Evolutionary conservation across 2,888 invertebrate genomes (phyloP).

Genomic region (Sinentomon sp.): DNA sequence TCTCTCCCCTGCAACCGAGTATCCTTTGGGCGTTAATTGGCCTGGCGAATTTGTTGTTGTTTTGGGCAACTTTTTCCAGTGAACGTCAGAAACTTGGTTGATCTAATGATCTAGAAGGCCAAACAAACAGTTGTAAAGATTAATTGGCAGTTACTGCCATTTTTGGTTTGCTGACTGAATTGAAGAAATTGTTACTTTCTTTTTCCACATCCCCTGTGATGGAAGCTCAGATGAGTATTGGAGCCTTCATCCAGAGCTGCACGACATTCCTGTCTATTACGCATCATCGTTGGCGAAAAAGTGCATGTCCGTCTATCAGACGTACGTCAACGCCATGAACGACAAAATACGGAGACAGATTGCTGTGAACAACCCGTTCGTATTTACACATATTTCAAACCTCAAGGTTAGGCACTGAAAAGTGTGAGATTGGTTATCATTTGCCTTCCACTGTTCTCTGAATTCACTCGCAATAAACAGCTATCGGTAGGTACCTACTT

Average conservation of each 20-base stretch:
- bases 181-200: too few species aligned
- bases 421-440: conserved; percentile 17
- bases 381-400: conserved; percentile 90
- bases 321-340: conserved; percentile 98
- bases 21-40: too few species aligned
- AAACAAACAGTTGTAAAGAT: too few species aligned
- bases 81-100: too few species aligned
- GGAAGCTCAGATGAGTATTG: conserved; percentile 69
- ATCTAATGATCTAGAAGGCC: too few species aligned
- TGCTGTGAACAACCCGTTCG: conserved; percentile 92
- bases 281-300: conserved; percentile 97
- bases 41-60: too few species aligned
- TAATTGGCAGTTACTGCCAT: too few species aligned
- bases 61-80: too few species aligned
- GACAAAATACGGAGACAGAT: conserved; percentile 86
- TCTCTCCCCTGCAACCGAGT: too few species aligned
- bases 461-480: conserved; percentile 37
- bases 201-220: too few species aligned
- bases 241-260: conserved; percentile 85
- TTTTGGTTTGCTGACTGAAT: too few species aligned
- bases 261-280: conserved; percentile 97
- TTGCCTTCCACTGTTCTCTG: conserved; percentile 31
- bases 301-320: conserved; percentile 99
- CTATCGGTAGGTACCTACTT: too few species aligned
- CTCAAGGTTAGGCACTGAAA: conserved; percentile 31